Percentiles rank a stretch among this genome's conserved stretches.
Evolutionary conservation across 2,888 invertebrate species (phyloP).

Genomic region (Altica lythri): DNA sequence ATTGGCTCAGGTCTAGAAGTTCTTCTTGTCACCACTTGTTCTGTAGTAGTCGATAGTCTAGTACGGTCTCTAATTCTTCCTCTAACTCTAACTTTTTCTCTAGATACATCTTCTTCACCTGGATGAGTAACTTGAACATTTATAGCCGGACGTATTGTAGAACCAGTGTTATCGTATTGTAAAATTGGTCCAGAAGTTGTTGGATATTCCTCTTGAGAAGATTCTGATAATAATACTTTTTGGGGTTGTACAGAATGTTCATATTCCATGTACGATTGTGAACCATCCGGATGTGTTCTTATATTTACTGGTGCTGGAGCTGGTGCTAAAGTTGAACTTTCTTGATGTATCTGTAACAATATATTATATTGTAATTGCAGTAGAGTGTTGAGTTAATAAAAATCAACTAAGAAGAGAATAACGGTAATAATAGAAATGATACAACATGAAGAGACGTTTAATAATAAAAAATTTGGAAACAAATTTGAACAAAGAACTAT

Average conservation of each 20-base stretch:
- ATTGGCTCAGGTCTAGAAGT: constrained; percentile 28
- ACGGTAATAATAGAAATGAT: background rate
- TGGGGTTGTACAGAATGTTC: constrained; percentile 40
- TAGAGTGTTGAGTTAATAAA: background rate
- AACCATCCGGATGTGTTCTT: constrained; percentile 29
- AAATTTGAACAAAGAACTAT: too few relatives aligned
- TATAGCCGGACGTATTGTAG: constrained; percentile 37
- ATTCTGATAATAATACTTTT: constrained; percentile 29
- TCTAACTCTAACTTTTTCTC: constrained; percentile 36
- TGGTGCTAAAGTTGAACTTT: constrained; percentile 28
- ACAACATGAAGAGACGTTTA: background rate
- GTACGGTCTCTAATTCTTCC: constrained; percentile 43
- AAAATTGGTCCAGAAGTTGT: constrained; percentile 32
- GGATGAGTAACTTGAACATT: constrained; percentile 44
- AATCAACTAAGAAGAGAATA: constrained; percentile 1
- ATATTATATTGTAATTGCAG: background rate
- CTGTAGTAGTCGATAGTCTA: constrained; percentile 30
- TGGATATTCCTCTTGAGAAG: constrained; percentile 33
- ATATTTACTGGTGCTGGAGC: constrained; percentile 13
- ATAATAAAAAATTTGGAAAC: too few relatives aligned
- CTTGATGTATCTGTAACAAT: constrained; percentile 29
- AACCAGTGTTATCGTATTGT: constrained; percentile 37
- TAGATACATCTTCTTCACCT: constrained; percentile 36
- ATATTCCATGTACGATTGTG: constrained; percentile 46
- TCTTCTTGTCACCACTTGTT: constrained; percentile 34